phyloP scores from a whole-genome alignment of 2,113 vertebrate species.

The Ailurus styani region DNA sequence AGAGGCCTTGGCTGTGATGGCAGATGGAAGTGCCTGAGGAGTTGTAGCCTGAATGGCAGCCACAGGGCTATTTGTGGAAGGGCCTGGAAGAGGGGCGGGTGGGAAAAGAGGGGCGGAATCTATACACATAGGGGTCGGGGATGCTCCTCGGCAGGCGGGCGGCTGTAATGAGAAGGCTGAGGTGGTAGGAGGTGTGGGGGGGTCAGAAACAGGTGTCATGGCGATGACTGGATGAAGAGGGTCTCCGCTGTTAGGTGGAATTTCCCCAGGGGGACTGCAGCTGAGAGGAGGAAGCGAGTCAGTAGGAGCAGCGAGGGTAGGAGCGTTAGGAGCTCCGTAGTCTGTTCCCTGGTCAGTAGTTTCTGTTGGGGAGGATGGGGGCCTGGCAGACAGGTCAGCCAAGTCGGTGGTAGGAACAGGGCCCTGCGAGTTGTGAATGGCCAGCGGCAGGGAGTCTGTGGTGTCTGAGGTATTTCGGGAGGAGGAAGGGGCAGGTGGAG shows the following conservation, averaged over 20 bases:
- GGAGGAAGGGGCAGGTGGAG: neutral
- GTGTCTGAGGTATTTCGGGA: neutral
- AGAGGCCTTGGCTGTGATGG: slow-evolving; percentile 39
- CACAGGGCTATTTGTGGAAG: neutral
- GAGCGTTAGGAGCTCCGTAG: slow-evolving; percentile 56
- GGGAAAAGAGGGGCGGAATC: slow-evolving; percentile 33
- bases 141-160: slow-evolving; percentile 71
- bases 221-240: neutral
- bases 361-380: neutral
- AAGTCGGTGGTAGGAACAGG: neutral
- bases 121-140: neutral
- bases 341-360: slow-evolving; percentile 18
- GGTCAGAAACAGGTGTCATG: neutral
- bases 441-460: neutral
- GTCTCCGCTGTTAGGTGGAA: neutral
- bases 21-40: neutral
- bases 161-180: slow-evolving; percentile 80
- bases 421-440: accelerated
- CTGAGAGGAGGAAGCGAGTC: slow-evolving; percentile 50
- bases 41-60: neutral
- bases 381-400: neutral
- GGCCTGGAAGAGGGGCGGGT: neutral
- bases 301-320: slow-evolving; percentile 64
- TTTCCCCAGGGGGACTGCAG: slow-evolving; percentile 83
- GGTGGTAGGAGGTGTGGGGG: neutral